Evolutionary conservation across 2,113 vertebrate genomes (phyloP), one percentile per base, ranked within the genome.

Genomic region (Piprites chloris): DNA sequence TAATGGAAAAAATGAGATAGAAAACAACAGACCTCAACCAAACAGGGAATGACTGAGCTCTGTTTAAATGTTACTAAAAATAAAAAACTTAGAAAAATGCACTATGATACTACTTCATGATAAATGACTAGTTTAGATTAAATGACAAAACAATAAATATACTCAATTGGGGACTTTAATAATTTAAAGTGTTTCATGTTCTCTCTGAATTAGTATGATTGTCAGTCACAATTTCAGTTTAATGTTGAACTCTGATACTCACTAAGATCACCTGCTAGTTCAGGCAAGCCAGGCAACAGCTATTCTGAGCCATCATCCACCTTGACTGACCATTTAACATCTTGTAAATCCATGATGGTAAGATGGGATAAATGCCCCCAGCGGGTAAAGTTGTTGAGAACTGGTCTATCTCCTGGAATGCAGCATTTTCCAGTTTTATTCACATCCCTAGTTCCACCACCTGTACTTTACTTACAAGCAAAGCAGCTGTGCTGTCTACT

Each of bases 31-130:
- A 94, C 49, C 53, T 73, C 85, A 90, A 61, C 55, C 82, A 90
- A 93, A 92, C n/a, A 87, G 81, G 78, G 72, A 80, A 89, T 44
- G 58, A 75, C 89, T 82, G 85, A 92, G 39, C 44, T 88, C 50
- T 69, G 75, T 88, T 94, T 85, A 90, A 87, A 95, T 87, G 62
- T 92, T 86, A 89, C 87, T 95, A 87, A 96, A 93, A 92, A 82
- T 39, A 41, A 89, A 85, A 91, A 89, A 35, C 61, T 84, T 73
- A 33, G 73, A 78, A 93, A 94, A 77, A 78, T 74, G 66, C 62
- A 66, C 32, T 63, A 76, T 69, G 74, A 74, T 87, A 73, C 94
- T 93, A 46, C 74, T 86, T 90, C 75, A 65, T 91, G 61, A 90
- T 68, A 65, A 93, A 79, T 12, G 2, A 52, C 41, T 49, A 46